Evolutionary conservation across 1,140 invertebrate genomes (phyloP), one percentile per base, ranked within the genome.

Genomic region (Leptopilina clavipes): DNA sequence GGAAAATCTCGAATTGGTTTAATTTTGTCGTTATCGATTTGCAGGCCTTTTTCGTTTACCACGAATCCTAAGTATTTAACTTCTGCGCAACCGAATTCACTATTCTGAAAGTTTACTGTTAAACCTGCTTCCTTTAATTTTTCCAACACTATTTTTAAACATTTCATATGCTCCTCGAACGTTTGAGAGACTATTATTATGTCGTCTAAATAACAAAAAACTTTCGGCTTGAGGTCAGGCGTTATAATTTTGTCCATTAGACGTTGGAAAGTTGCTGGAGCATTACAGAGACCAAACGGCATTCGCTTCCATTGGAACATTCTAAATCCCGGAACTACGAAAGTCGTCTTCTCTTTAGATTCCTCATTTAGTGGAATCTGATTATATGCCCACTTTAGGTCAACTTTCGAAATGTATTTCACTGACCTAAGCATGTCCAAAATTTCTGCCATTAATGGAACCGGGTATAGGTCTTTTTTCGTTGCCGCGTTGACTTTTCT

Each of bases 51-150:
- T 1, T 73, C 31, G 44, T 80, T 72, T 0, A 90, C 74, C 1
- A 80, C 73, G 70, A 83, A 83, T 3, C 86, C 86, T 12, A 88
- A 72, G 76, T 84, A 87, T 75, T 77, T 78, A 0, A 86, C 48
- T 31, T 83, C 70, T 1, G 31, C 70, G 9, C 52, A 6, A 56
- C 76, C 78, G 70, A 87, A 84, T 18, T 82, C 18, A 45, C 79
- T 78, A 65, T 87, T 86, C 52, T 45, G 73, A 10, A 44, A n/a
- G 19, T 75, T 76, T 22, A 76, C 11, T 1, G 70, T 79, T 8
- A 87, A 73, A n/a, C 71, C 56, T 3, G 81, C 82, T 18, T 56
- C 8, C 5, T 17, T 25, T 9, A 75, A 22, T 19, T 65, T 40
- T 1, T 71, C 1, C 10, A 86, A 77, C 25, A 84, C 76, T 19